These are phyloP conservation scores for Cephus cinctus DNA, from an alignment of 1,140 invertebrate species.

Conservation along the genomic window DNA sequence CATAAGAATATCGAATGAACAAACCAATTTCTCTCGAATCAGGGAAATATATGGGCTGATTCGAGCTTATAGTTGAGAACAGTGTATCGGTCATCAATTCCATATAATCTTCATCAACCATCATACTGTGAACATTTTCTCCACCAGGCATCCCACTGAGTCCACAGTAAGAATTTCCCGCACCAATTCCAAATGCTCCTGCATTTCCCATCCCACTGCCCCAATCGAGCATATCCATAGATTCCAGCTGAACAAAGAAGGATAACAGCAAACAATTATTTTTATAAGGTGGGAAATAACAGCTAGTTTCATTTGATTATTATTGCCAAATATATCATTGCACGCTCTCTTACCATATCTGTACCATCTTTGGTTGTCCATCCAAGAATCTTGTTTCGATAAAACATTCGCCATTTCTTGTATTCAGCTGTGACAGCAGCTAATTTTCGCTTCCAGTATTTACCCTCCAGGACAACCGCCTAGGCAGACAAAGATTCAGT, in stretches of 20 bases:
- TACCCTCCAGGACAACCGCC: constrained; percentile 94
- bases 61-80: constrained; percentile 81
- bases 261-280: constrained; percentile 29
- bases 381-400: constrained; percentile 78
- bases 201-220: constrained; percentile 45
- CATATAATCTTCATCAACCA: constrained; percentile 86
- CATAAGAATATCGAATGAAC: constrained; percentile 25
- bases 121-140: constrained; percentile 68
- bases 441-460: constrained; percentile 98
- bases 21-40: constrained; percentile 95
- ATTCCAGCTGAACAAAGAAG: constrained; percentile 63
- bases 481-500: too few species aligned
- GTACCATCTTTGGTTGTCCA: constrained; percentile 72
- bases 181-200: constrained; percentile 29
- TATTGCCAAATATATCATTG: background rate
- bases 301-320: background rate
- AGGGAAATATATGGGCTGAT: constrained; percentile 93
- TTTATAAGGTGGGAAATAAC: constrained; percentile 1
- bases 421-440: constrained; percentile 98
- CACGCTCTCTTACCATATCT: constrained; percentile 71
- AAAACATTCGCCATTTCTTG: constrained; percentile 98
- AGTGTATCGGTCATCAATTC: constrained; percentile 88
- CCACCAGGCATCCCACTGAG: constrained; percentile 56
- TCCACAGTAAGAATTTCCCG: constrained; percentile 34
- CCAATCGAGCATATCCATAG: constrained; percentile 78